Conservation (phyloP, 2,888 invertebrate species). For the Polymixis flavicincta region DNA sequence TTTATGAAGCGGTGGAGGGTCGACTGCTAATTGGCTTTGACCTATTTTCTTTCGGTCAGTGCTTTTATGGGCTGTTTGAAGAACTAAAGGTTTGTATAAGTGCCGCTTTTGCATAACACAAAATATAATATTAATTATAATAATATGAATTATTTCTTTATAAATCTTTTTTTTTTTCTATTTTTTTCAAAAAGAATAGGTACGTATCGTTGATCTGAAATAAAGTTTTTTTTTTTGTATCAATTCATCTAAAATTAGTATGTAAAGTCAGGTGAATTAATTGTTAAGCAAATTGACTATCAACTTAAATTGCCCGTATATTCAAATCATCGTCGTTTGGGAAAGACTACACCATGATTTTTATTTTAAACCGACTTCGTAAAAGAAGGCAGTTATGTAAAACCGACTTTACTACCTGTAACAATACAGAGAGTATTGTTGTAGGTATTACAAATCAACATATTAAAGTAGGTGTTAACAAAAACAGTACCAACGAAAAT, state of each 20-base stretch:
- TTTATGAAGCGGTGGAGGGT: slow-evolving; percentile 9
- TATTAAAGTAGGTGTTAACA: background rate
- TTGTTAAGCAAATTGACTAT: background rate
- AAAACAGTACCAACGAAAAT: background rate
- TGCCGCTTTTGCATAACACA: background rate
- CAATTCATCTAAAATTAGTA: background rate
- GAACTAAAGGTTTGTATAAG: background rate
- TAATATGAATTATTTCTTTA: background rate
- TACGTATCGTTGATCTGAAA: too few relatives aligned
- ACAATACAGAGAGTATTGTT: background rate
- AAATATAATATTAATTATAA: background rate
- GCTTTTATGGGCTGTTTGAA: slow-evolving; percentile 3
- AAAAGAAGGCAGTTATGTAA: background rate
- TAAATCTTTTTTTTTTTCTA: too few relatives aligned
- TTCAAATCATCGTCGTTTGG: background rate
- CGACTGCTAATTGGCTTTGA: slow-evolving; percentile 31
- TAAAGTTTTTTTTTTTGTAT: too few relatives aligned
- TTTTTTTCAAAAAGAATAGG: too few relatives aligned
- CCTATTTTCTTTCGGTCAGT: slow-evolving; percentile 27
- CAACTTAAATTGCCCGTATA: too few relatives aligned
- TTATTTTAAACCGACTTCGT: background rate
- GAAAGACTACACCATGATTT: background rate
- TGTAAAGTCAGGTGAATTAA: background rate
- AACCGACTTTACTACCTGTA: background rate
- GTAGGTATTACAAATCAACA: background rate